Percentiles rank a stretch among this genome's conserved stretches.
Conservation (phyloP, 92 coral and sea anemone genomes). For the Virgularia gustaviana region DNA sequence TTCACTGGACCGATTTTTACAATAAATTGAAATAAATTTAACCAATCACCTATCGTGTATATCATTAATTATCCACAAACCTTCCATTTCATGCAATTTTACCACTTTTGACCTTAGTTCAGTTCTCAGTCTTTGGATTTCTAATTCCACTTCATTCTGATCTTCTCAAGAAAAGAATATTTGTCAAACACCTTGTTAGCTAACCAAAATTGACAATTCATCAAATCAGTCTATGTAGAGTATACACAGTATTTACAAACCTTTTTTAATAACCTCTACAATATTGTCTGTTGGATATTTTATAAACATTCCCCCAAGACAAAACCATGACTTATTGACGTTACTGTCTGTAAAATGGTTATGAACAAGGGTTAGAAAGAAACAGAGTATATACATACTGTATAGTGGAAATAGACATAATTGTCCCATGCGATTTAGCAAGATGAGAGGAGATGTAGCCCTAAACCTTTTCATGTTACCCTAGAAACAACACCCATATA, state of each 20-base stretch:
- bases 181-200: too few relatives aligned
- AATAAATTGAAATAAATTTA: background rate
- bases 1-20: too few relatives aligned
- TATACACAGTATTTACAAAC: constrained; percentile 33
- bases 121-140: constrained; percentile 57
- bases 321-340: constrained; percentile 73
- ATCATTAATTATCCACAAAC: constrained; percentile 36
- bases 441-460: too few relatives aligned
- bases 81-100: constrained; percentile 85
- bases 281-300: constrained; percentile 66
- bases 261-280: constrained; percentile 66
- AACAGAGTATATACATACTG: too few relatives aligned
- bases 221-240: too few relatives aligned
- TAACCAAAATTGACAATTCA: too few relatives aligned
- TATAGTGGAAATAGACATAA: too few relatives aligned
- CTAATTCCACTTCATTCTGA: constrained; percentile 71
- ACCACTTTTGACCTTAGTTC: constrained; percentile 75
- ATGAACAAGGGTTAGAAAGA: too few relatives aligned
- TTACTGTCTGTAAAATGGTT: background rate
- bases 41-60: too few relatives aligned
- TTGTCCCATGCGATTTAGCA: too few relatives aligned
- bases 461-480: too few relatives aligned
- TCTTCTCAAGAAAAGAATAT: constrained; percentile 43
- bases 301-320: constrained; percentile 76
- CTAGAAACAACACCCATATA: too few relatives aligned